phyloP scores from a whole-genome alignment of 2,797 vertebrate species.

The Danio aesculapii region DNA sequence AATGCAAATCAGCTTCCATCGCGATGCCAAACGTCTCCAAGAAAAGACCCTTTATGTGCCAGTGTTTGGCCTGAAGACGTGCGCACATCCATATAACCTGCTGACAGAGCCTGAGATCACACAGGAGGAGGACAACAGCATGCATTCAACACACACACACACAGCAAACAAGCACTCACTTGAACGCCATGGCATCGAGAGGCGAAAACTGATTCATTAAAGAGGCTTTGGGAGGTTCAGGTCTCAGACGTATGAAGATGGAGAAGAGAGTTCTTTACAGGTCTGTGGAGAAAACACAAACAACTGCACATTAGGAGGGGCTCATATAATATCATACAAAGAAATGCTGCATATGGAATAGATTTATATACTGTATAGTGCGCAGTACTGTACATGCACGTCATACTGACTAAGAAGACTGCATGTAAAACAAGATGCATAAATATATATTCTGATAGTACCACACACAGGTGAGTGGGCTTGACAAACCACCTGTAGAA shows the following conservation, averaged over 20 bases:
- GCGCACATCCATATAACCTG: conserved; percentile 25
- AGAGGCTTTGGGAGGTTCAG: conserved; percentile 64
- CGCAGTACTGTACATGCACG: neutral
- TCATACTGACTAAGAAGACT: no score
- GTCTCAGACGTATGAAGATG: conserved; percentile 48
- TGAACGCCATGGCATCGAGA: conserved; percentile 81
- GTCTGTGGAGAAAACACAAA: conserved; percentile 62
- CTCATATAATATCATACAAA: conserved; percentile 12
- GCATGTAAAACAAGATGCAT: no score
- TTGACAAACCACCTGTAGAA: no score
- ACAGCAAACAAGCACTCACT: conserved; percentile 75
- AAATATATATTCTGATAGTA: no score
- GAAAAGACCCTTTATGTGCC: conserved; percentile 70
- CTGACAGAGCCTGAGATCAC: conserved; percentile 65
- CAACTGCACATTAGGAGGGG: conserved; percentile 20
- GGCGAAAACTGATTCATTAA: conserved; percentile 80
- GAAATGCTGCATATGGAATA: neutral
- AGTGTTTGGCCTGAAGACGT: conserved; percentile 49
- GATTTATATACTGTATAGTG: neutral
- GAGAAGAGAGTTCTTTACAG: conserved; percentile 30
- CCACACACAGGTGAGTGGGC: no score
- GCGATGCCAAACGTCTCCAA: conserved; percentile 69
- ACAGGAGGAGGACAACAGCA: conserved; percentile 58
- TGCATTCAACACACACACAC: conserved; percentile 39
- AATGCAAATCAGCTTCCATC: conserved; percentile 79